Conservation (phyloP, 1,140 invertebrate species). For the Stenopsyche tienmushanensis region DNA sequence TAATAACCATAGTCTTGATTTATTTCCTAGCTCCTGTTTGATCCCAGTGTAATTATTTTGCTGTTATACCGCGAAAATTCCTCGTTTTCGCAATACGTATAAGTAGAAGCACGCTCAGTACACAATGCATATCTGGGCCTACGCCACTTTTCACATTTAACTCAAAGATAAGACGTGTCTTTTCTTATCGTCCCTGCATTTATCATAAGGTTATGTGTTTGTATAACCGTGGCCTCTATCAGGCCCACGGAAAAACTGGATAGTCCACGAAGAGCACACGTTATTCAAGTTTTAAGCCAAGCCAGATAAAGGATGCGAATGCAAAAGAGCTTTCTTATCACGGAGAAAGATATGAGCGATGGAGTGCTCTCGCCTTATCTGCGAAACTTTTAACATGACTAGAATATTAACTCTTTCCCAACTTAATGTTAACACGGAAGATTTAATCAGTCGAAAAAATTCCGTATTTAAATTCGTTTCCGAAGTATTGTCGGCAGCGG, state of each 20-base stretch:
- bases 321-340: slow-evolving; percentile 25
- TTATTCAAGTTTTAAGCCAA: slow-evolving; percentile 18
- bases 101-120: too few species aligned
- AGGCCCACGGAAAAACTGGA: not conserved
- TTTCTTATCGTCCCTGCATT: slow-evolving; percentile 5
- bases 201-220: slow-evolving; percentile 9
- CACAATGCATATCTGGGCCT: too few species aligned
- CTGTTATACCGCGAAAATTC: too few species aligned
- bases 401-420: slow-evolving; percentile 5
- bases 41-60: too few species aligned
- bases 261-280: slow-evolving; percentile 17
- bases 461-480: too few species aligned
- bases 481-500: not conserved
- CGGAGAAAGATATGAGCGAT: slow-evolving; percentile 28
- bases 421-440: too few species aligned
- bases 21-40: too few species aligned
- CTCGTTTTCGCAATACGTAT: too few species aligned
- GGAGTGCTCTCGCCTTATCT: slow-evolving; percentile 9
- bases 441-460: too few species aligned
- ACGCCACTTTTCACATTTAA: not conserved
- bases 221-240: not conserved
- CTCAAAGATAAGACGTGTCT: slow-evolving; percentile 1
- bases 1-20: too few species aligned
- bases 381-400: slow-evolving; percentile 22
- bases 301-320: slow-evolving; percentile 23